Conservation (phyloP, 2,797 vertebrate genomes). For the Halcyon smyrnensis region DNA sequence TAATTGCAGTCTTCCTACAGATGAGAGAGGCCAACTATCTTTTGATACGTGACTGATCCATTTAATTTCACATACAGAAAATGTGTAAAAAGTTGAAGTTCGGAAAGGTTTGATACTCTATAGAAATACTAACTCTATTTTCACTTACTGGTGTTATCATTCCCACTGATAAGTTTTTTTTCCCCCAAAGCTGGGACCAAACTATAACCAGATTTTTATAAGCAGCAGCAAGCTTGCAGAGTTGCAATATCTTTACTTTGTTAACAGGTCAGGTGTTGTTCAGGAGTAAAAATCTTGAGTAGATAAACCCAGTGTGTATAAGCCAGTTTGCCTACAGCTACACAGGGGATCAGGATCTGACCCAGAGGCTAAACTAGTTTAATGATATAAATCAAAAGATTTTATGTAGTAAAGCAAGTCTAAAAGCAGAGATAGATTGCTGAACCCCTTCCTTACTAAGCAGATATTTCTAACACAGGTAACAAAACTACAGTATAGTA, state of each 20-base stretch:
- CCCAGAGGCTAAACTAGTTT: not conserved
- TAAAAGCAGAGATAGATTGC: not conserved
- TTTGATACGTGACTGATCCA: not conserved
- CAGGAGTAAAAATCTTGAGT: not conserved
- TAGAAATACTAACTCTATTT: conserved; percentile 66
- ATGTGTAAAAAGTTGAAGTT: not conserved
- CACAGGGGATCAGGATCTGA: not conserved
- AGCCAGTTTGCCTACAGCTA: not conserved
- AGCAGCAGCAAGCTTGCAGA: not conserved
- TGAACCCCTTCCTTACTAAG: not conserved
- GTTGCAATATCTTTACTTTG: conserved; percentile 8
- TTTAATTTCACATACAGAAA: conserved; percentile 41
- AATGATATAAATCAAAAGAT: not conserved
- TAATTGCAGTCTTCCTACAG: conserved; percentile 64
- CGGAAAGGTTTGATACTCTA: conserved; percentile 53
- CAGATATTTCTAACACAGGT: not conserved
- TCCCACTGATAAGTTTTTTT: not conserved
- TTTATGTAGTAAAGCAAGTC: not conserved
- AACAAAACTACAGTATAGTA: not conserved
- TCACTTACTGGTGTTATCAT: conserved; percentile 20
- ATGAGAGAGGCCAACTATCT: conserved; percentile 54
- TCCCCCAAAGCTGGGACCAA: not conserved
- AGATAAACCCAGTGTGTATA: not conserved
- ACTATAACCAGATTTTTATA: conserved; percentile 30
- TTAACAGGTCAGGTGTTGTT: not conserved